Conservation (phyloP, 2,888 invertebrate genomes). For the Oxycera nigricornis region DNA sequence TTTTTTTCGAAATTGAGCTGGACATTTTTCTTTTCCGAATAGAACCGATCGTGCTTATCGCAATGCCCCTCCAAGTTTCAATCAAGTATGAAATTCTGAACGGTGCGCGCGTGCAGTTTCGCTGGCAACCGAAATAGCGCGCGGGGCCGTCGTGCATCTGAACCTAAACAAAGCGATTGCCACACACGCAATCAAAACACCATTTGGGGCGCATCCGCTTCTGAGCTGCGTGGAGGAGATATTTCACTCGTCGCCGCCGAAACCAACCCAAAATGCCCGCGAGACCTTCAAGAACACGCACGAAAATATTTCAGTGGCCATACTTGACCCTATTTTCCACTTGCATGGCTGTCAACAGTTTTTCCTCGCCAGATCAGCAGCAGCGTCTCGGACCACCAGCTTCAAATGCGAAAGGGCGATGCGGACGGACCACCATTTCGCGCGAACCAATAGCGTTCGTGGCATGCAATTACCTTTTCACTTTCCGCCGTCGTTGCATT, state of each 20-base stretch:
- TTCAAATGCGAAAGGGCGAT: too few relatives aligned
- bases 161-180: not conserved
- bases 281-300: not conserved
- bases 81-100: too few relatives aligned
- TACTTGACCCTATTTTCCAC: constrained; percentile 10
- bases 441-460: not conserved
- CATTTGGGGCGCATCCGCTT: not conserved
- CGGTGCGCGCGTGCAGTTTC: too few relatives aligned
- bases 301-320: not conserved
- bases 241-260: not conserved
- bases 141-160: too few relatives aligned
- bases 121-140: too few relatives aligned
- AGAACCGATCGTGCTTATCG: too few relatives aligned
- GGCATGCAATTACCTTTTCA: constrained; percentile 64
- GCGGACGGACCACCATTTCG: too few relatives aligned
- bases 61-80: too few relatives aligned
- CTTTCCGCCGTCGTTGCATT: constrained; percentile 72
- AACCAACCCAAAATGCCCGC: not conserved
- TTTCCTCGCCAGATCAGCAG: not conserved
- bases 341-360: not conserved
- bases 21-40: too few relatives aligned
- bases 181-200: not conserved
- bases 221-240: not conserved
- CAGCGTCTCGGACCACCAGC: not conserved
- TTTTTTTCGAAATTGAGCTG: too few relatives aligned